Percentiles rank a stretch among this genome's conserved stretches.
phyloP scores from a whole-genome alignment of 1,140 invertebrate species.

The Drosophila ambigua region DNA sequence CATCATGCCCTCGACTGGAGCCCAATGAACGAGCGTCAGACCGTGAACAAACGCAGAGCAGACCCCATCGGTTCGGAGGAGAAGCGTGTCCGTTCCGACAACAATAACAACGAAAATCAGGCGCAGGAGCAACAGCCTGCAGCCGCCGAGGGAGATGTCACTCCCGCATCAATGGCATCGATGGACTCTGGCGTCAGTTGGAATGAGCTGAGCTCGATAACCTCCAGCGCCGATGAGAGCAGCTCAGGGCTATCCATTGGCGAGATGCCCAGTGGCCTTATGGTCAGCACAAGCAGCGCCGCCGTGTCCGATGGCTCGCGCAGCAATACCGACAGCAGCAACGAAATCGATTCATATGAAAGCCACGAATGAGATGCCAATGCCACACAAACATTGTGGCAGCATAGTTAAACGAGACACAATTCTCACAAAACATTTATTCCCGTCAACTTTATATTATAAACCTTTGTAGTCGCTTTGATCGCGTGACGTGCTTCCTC shows the following conservation, averaged over 20 bases:
- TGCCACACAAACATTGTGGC: too few species aligned
- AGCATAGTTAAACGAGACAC: too few species aligned
- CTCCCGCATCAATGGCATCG: constrained; percentile 34
- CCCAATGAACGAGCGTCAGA: constrained; percentile 3
- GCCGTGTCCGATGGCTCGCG: constrained; percentile 52
- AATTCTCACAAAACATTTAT: too few species aligned
- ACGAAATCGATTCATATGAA: too few species aligned
- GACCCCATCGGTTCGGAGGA: neutral
- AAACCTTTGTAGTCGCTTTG: too few species aligned
- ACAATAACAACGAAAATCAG: neutral
- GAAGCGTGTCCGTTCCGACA: constrained; percentile 19
- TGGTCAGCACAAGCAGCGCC: constrained; percentile 69
- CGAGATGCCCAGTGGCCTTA: constrained; percentile 59
- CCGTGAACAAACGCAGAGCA: constrained; percentile 18
- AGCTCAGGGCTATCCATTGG: constrained; percentile 50
- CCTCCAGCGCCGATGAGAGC: constrained; percentile 26
- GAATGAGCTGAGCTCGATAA: constrained; percentile 33
- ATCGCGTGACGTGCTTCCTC: too few species aligned
- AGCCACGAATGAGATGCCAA: neutral
- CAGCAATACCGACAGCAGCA: constrained; percentile 1
- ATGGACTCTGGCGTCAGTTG: constrained; percentile 47
- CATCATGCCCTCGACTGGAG: constrained; percentile 68
- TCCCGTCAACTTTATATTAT: too few species aligned
- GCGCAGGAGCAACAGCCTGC: neutral
- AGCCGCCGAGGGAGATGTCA: constrained; percentile 14